Evolutionary conservation across 2,888 invertebrate species (phyloP), one percentile per base, ranked within the genome.

Genomic region (Blastobasis adustella): DNA sequence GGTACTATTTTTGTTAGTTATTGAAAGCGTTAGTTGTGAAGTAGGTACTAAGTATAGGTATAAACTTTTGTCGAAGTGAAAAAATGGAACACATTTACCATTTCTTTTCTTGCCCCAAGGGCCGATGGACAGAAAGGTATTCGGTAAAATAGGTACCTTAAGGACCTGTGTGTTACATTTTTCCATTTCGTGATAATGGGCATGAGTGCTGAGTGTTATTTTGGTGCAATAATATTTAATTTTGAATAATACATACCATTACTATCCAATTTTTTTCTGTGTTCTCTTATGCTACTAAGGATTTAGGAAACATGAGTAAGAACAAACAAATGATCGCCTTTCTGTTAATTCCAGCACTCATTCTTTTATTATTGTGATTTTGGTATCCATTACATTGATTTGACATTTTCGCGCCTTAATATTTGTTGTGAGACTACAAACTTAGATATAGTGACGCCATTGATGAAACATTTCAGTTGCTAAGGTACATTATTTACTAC

Each of bases 341-440:
- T 84, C 85, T 82, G 86, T 89, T 89, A 89, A 88, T 88, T 89
- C 82, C 87, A 86, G 88, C 89, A 89, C 87, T 89, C 85, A 86
- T 89, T 85, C 80, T 87, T 89, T 89, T 82, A 89, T 89, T 88
- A 89, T 89, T 88, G 79, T 78, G 78, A 79, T 84, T 83, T 86
- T 82, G 79, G 80, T 83, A 78, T 80, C 71, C 70, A 70, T 79
- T 81, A 86, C 79, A 86, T 76, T 74, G 61, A 74, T 67, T 70
- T 71, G 68, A 71, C 66, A 73, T 65, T 71, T 64, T 73, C 72
- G 69, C 71, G 71, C 67, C 80, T 82, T 87, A 81, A 73, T 88
- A 89, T 89, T 89, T 89, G 89, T 89, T 89, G 89, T 89, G 89
- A 89, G 89, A 89, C 78, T 79, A 81, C 74, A 78, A 73, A 67